A percentile compares a stretch with the other conserved stretches of the same genome.
Evolutionary conservation across 2,888 invertebrate genomes (phyloP).

Genomic region (Drosophila subsilvestris): DNA sequence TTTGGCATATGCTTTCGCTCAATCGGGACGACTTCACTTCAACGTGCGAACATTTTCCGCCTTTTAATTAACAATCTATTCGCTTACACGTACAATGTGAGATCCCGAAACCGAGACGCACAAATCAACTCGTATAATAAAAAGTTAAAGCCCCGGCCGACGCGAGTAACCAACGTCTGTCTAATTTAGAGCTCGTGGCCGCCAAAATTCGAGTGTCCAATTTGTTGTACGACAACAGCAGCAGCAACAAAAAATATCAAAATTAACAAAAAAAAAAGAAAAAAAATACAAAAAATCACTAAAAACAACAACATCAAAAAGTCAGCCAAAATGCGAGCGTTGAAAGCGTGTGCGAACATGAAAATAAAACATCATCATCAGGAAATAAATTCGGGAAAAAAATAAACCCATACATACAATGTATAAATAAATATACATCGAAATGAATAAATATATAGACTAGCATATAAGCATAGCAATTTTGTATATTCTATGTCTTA

Average conservation of each 20-base stretch:
- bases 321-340: conserved; percentile 50
- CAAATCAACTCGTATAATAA: conserved; percentile 12
- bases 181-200: conserved; percentile 69
- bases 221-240: conserved; percentile 58
- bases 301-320: conserved; percentile 57
- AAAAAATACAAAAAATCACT: conserved; percentile 1
- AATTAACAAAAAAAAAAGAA: conserved; percentile 1
- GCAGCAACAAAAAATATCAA: conserved; percentile 14
- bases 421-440: conserved; percentile 47
- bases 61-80: conserved; percentile 68
- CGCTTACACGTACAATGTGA: conserved; percentile 24
- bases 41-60: conserved; percentile 39
- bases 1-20: conserved; percentile 53
- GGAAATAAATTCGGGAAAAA: conserved; percentile 74
- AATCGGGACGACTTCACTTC: conserved; percentile 41
- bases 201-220: conserved; percentile 71
- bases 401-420: conserved; percentile 16
- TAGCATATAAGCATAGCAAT: conserved; percentile 31
- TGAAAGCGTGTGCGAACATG: conserved; percentile 72
- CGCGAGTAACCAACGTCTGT: conserved; percentile 57
- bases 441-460: conserved; percentile 40
- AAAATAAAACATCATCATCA: conserved; percentile 77
- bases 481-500: conserved; percentile 31
- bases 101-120: conserved; percentile 16
- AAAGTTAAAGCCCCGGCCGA: conserved; percentile 50